Evolutionary conservation across 2,113 vertebrate genomes (phyloP).

Genomic region (Pimephales promelas): DNA sequence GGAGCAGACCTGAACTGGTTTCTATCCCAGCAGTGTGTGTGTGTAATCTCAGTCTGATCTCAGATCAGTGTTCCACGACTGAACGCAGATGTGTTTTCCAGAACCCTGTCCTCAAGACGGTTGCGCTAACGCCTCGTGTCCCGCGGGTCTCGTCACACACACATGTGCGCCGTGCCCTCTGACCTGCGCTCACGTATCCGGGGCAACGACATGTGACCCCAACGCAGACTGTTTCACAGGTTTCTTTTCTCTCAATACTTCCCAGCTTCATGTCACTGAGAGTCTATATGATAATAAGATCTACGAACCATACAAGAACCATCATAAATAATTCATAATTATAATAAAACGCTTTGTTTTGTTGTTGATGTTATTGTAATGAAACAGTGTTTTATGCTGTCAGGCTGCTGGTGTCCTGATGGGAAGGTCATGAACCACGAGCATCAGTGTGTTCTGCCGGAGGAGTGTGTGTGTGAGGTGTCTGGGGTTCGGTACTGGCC

Average conservation of each 20-base stretch:
- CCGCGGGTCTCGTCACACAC: conserved; percentile 67
- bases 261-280: background rate
- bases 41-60: background rate
- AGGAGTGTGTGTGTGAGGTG: conserved; percentile 80
- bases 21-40: background rate
- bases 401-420: conserved; percentile 85
- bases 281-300: no score
- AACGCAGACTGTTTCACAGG: conserved; percentile 78
- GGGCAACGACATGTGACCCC: conserved; percentile 62
- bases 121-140: conserved; percentile 79
- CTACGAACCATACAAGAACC: no score
- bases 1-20: no score
- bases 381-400: background rate
- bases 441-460: conserved; percentile 74
- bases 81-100: conserved; percentile 52
- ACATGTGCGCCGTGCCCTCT: conserved; percentile 82
- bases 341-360: no score
- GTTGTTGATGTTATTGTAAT: no score
- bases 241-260: conserved; percentile 53
- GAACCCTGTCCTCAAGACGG: conserved; percentile 77
- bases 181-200: conserved; percentile 81
- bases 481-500: conserved; percentile 73
- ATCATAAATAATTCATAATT: no score
- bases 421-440: conserved; percentile 76
- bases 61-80: background rate